Conservation (phyloP, 2,888 invertebrate genomes). For the Melanostoma mellinum region DNA sequence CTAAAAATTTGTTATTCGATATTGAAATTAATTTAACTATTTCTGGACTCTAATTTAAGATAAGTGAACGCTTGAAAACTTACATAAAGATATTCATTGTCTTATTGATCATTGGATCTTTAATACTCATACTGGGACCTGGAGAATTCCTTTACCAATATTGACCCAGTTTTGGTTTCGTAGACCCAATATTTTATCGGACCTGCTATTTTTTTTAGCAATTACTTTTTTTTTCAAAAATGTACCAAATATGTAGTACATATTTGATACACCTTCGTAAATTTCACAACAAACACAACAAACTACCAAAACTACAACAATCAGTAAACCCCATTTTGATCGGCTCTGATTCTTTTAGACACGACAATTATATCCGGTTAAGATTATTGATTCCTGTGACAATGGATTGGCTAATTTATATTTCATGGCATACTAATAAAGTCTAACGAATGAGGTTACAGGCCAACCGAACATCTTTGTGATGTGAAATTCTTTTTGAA, state of each 20-base stretch:
- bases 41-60: conserved; percentile 30
- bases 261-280: conserved; percentile 27
- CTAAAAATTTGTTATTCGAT: conserved; percentile 39
- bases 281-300: conserved; percentile 40
- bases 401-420: conserved; percentile 68
- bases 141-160: conserved; percentile 5
- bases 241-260: conserved; percentile 27
- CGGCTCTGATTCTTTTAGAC: conserved; percentile 16
- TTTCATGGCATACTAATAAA: conserved; percentile 65
- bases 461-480: conserved; percentile 5
- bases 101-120: conserved; percentile 19
- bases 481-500: neutral
- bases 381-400: conserved; percentile 20
- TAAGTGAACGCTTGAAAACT: conserved; percentile 17
- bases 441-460: conserved; percentile 39
- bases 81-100: conserved; percentile 19
- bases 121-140: conserved; percentile 2
- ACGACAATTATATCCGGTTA: conserved; percentile 27
- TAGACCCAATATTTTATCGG: no score
- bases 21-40: conserved; percentile 40
- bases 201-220: conserved; percentile 58
- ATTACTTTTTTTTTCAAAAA: conserved; percentile 16
- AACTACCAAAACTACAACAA: conserved; percentile 42
- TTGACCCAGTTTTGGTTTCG: no score
- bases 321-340: conserved; percentile 45